Percentiles rank a stretch among this genome's conserved stretches.
Conservation (phyloP, 2,113 vertebrate species). For the Trematocara unimaculatum region DNA sequence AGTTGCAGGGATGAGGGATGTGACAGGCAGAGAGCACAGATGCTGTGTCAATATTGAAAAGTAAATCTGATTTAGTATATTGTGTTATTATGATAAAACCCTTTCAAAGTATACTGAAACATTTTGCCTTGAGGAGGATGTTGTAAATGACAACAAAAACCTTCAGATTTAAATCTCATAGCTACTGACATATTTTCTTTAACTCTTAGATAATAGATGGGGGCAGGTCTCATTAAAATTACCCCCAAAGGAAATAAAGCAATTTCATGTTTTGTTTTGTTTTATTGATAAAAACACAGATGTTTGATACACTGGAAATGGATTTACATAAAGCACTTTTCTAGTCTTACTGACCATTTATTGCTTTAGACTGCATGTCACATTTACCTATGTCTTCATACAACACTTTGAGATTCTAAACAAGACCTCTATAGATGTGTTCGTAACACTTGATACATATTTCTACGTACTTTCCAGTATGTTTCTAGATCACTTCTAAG, state of each 20-base stretch:
- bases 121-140: neutral
- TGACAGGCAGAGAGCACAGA: neutral
- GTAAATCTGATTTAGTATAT: neutral
- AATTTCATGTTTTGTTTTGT: neutral
- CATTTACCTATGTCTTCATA: neutral
- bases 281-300: neutral
- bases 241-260: neutral
- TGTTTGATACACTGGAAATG: neutral
- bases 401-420: neutral
- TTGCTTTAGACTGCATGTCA: neutral
- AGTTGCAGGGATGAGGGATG: neutral
- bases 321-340: neutral
- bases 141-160: neutral
- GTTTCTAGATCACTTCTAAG: neutral
- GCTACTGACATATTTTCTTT: neutral
- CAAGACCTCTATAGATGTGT: neutral
- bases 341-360: neutral
- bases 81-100: neutral
- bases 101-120: neutral
- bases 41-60: neutral
- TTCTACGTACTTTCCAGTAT: accelerated
- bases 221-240: neutral
- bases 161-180: neutral
- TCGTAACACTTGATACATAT: accelerated
- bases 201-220: neutral